Conservation (phyloP, 2,888 invertebrate species). For the Drosophila subsilvestris region DNA sequence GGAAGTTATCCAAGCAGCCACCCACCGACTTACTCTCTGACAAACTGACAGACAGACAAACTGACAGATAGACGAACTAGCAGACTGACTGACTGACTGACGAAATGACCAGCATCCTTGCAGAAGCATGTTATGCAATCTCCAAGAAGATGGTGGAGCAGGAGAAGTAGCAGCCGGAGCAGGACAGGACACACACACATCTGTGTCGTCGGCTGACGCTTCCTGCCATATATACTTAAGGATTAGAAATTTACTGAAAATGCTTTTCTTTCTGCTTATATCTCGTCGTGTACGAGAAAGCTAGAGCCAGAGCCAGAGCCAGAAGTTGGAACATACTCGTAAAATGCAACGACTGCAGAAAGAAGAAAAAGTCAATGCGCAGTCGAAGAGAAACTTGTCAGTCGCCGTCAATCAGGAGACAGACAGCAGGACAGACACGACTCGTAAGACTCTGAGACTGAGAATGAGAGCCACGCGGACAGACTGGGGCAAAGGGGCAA, state of each 20-base stretch:
- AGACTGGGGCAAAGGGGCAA: background rate
- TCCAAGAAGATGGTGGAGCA: background rate
- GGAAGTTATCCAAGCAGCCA: conserved; percentile 20
- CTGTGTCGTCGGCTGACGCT: conserved; percentile 63
- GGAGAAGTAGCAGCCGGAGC: conserved; percentile 4
- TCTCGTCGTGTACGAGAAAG: conserved; percentile 4
- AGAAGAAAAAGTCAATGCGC: conserved; percentile 72
- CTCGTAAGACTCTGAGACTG: conserved; percentile 6
- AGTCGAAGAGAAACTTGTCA: conserved; percentile 80
- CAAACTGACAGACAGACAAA: conserved; percentile 36
- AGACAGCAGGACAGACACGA: conserved; percentile 43
- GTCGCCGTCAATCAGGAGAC: conserved; percentile 78
- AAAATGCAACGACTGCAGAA: conserved; percentile 74
- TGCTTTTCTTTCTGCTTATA: conserved; percentile 64
- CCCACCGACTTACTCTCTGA: conserved; percentile 34
- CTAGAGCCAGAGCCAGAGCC: conserved; percentile 25
- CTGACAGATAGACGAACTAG: conserved; percentile 35
- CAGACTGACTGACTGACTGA: conserved; percentile 55
- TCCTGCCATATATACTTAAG: conserved; percentile 79
- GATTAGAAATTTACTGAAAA: conserved; percentile 80
- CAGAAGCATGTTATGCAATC: conserved; percentile 63
- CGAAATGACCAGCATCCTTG: conserved; percentile 70
- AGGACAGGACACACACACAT: conserved; percentile 41
- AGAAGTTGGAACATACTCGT: conserved; percentile 73
- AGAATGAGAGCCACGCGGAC: background rate